Evolutionary conservation across 2,113 vertebrate species (phyloP).

Genomic region (Rhinoderma darwinii): DNA sequence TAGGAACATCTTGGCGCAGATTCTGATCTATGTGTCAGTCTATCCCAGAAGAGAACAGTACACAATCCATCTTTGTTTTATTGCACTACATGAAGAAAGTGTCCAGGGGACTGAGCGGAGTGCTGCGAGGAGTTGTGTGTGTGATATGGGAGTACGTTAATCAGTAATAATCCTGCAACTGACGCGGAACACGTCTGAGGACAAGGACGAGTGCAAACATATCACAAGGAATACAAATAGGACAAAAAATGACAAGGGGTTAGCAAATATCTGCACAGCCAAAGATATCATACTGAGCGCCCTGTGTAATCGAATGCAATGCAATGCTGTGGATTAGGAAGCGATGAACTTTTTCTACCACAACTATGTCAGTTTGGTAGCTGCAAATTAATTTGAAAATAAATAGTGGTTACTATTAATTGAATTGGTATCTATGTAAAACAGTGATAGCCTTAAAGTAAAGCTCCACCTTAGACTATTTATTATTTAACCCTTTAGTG

Average conservation of each 20-base stretch:
- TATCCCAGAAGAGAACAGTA: conserved; percentile 79
- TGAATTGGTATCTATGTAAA: neutral
- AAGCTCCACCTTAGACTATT: neutral
- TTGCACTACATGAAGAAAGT: conserved; percentile 74
- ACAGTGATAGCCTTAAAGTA: neutral
- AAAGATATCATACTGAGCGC: neutral
- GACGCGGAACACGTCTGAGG: conserved; percentile 62
- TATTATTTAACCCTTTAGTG: no score
- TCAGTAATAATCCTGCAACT: conserved; percentile 69
- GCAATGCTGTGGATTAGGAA: neutral
- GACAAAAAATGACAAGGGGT: conserved; percentile 47
- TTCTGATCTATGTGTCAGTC: conserved; percentile 77
- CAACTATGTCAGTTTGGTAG: neutral
- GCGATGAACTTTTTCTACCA: neutral
- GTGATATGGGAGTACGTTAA: conserved; percentile 68
- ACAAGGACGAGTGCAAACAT: conserved; percentile 63
- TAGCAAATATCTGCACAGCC: conserved; percentile 7
- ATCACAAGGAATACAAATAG: conserved; percentile 57
- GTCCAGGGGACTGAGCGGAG: conserved; percentile 64
- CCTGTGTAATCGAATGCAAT: neutral
- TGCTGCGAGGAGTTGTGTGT: conserved; percentile 64
- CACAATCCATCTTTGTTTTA: conserved; percentile 82
- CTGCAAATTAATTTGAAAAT: neutral
- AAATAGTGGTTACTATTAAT: neutral
- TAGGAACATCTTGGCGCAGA: conserved; percentile 74